Base-by-base conservation (phyloP, 2,888 invertebrate genomes). In the Leucania comma region DNA sequence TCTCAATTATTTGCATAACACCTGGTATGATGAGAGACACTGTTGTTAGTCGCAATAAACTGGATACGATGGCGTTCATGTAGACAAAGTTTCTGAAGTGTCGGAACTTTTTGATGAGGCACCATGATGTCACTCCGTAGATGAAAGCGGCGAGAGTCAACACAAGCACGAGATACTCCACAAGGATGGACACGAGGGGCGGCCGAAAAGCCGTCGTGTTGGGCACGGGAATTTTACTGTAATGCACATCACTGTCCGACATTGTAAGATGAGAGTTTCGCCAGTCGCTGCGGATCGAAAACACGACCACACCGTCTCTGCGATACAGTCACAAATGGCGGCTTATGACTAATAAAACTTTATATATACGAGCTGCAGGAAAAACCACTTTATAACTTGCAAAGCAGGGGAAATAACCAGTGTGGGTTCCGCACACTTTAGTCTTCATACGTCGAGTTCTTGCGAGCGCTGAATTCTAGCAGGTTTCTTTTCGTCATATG, bases 61-160 rank as follows among this genome's bases (percentile, higher is more conserved):
- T 76, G 12, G 75, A 79, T 3, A 57, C 22, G 3, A 77, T 9
- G 3, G 76, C 63, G 54, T 56, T 77, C 46, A 77, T 35, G 29
- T 77, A 77, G 14, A 77, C 76, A 60, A 67, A 77, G 62, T 77
- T 77, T 56, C 68, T 67, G 46, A 77, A 77, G 66, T 77, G 58
- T 6, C 76, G 67, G 59, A 77, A 77, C 38, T 77, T 80, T 17
- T 74, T 68, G 38, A 77, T 46, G 17, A 77, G 51, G 38, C 38
- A 74, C 76, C 76, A 77, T 1, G 76, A 77, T 0, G 20, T 63
- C 26, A 68, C 59, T 22, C 80, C 76, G 56, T 77, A 77, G 12
- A 68, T 14, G 26, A 77, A 77, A 2, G 76, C 80, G 1, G 54
- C 35, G 22, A 80, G 38, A 10, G 76, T 74, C 12, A 80, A n/a